These are phyloP conservation scores for Allygus modestus DNA, from an alignment of 2,888 invertebrate species.

Conservation along the genomic window DNA sequence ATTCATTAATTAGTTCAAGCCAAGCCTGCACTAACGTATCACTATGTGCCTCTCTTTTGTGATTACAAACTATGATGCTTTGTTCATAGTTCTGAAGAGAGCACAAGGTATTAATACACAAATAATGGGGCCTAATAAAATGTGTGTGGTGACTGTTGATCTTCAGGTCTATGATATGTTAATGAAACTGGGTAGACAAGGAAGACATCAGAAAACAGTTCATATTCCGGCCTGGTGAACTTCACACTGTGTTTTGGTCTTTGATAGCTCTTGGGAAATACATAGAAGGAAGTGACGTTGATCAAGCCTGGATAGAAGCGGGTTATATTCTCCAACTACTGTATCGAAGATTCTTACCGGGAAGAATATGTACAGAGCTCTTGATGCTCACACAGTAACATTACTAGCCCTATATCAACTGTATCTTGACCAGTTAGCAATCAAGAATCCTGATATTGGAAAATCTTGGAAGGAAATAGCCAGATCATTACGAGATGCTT, in stretches of 20 bases:
- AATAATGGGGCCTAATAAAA: conserved; percentile 18
- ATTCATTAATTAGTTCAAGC: too few relatives aligned
- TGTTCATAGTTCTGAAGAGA: neutral
- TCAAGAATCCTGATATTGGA: conserved; percentile 1
- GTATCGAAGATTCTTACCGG: neutral
- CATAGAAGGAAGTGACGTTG: neutral
- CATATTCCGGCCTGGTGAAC: conserved; percentile 6
- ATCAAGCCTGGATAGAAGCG: neutral
- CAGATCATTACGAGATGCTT: neutral
- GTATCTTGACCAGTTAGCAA: conserved; percentile 4
- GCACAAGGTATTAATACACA: neutral
- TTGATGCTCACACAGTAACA: neutral
- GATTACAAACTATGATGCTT: neutral
- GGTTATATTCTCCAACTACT: neutral
- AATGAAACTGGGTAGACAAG: conserved; percentile 4
- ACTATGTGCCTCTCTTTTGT: neutral
- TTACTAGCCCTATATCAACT: conserved; percentile 2
- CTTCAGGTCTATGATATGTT: neutral
- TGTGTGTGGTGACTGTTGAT: conserved; percentile 8
- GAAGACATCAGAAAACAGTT: conserved; percentile 1
- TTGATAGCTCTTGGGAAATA: neutral
- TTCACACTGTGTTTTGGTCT: conserved; percentile 14
- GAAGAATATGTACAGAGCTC: conserved; percentile 5
- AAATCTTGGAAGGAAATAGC: neutral
- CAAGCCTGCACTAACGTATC: too few relatives aligned